These are phyloP conservation scores for Acholoe squamosa DNA, from an alignment of 2,888 invertebrate species.

Conservation along the genomic window DNA sequence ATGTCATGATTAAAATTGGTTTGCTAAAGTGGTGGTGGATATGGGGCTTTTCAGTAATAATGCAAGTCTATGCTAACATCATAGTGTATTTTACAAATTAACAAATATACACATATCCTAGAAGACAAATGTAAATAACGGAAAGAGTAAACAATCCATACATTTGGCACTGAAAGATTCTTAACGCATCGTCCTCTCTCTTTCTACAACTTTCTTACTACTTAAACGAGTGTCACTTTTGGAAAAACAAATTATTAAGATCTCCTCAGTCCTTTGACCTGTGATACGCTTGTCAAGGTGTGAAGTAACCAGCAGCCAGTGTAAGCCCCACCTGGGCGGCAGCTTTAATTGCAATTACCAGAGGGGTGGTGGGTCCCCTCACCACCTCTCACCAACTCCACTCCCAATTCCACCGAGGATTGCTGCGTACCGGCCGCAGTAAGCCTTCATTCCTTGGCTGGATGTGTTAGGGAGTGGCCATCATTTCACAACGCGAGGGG, in stretches of 20 bases:
- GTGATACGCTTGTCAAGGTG: neutral
- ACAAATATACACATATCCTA: too few relatives aligned
- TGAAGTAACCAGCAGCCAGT: neutral
- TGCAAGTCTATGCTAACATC: too few relatives aligned
- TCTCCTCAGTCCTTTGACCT: neutral
- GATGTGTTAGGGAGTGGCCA: too few relatives aligned
- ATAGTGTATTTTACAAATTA: too few relatives aligned
- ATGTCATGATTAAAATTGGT: too few relatives aligned
- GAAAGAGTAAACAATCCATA: too few relatives aligned
- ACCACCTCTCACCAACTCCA: neutral
- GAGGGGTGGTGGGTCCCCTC: neutral
- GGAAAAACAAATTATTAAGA: neutral
- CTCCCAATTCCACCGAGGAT: slow-evolving; percentile 17
- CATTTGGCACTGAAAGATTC: too few relatives aligned
- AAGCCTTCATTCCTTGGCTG: slow-evolving; percentile 20
- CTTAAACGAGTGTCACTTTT: neutral
- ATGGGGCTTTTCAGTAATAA: too few relatives aligned
- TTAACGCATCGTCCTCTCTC: too few relatives aligned
- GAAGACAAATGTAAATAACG: too few relatives aligned
- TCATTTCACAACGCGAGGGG: too few relatives aligned
- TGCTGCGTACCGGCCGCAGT: neutral
- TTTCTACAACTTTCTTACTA: neutral
- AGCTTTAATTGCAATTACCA: slow-evolving; percentile 34
- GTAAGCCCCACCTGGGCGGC: neutral
- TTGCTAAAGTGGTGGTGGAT: too few relatives aligned